These are phyloP conservation scores for Physocephala rufipes DNA, from an alignment of 2,888 invertebrate genomes.

Conservation along the genomic window DNA sequence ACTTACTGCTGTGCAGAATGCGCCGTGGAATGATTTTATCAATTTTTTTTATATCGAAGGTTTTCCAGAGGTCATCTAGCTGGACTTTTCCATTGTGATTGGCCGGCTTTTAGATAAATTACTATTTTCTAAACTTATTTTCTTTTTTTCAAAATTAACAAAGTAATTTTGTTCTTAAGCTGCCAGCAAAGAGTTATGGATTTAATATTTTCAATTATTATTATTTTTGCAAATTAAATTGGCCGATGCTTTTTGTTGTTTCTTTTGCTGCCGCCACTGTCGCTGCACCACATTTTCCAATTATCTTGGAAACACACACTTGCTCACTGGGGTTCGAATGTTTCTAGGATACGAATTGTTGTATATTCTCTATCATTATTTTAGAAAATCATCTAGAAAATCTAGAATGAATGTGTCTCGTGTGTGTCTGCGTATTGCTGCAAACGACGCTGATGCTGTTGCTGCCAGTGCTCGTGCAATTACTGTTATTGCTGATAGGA, in stretches of 20 bases:
- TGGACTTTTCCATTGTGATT: constrained; percentile 29
- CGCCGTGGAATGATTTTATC: neutral
- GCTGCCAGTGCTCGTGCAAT: too few relatives aligned
- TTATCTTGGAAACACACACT: too few relatives aligned
- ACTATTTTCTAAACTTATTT: neutral
- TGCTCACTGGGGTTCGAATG: too few relatives aligned
- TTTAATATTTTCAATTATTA: neutral
- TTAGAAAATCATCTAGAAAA: too few relatives aligned
- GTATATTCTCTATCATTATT: too few relatives aligned
- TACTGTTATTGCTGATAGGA: too few relatives aligned
- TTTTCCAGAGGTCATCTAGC: constrained; percentile 38
- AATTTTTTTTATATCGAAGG: constrained; percentile 12
- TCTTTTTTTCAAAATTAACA: neutral
- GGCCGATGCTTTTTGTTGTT: neutral
- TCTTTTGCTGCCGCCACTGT: neutral
- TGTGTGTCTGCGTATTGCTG: too few relatives aligned
- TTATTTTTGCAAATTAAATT: neutral
- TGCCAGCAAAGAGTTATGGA: neutral
- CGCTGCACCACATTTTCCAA: neutral
- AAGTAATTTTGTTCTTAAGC: neutral
- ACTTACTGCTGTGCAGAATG: neutral
- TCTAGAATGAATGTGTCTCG: too few relatives aligned
- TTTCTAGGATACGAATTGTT: too few relatives aligned
- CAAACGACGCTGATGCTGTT: too few relatives aligned
- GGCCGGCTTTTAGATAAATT: neutral